Evolutionary conservation across 1,140 invertebrate species (phyloP), one percentile per base, ranked within the genome.

Genomic region (Drosophila neocordata): DNA sequence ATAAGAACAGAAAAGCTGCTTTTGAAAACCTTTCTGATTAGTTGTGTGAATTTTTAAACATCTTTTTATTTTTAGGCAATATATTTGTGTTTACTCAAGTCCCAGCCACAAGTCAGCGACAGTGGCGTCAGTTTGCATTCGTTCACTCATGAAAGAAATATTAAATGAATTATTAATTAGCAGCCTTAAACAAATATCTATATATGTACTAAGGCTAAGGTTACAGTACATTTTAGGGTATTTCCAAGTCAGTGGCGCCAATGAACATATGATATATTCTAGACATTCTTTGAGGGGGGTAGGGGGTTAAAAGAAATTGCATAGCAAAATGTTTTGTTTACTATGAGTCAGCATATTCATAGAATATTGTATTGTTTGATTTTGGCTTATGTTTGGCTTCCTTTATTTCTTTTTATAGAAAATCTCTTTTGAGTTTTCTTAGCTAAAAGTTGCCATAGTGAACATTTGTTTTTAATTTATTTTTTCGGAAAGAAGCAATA

Each of bases 301-400:
- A 24, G 7, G 2, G 41, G 41, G 2, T 15, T 11, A 15, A 34
- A 51, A 65, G 38, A 44, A 76, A 69, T 22, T 84, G 76, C 73
- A 83, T 68, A 59, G 65, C 22, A 65, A 58, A 70, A 62, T 48
- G 38, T 44, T 41, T 34, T 38, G 48, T 31, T 18, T 38, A 20
- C 15, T 4, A 51, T 74, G 81, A 77, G 41, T 80, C 77, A 71
- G 66, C 73, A 37, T 41, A 60, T 71, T 66, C 74, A 38, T 70
- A 71, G 63, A 69, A 60, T 66, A 70, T 58, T 58, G 64, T 69
- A 18, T 68, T 74, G 73, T 56, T 59, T 73, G 60, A 51, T 69
- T 75, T 74, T 71, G 48, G 62, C 72, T 68, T 66, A 31, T 37
- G 31, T 58, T 60, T 63, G 48, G 69, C 69, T 65, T 13, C 20